phyloP scores from a whole-genome alignment of 1,140 invertebrate genomes.

The Drosophila melanogaster region Release_6_plus_ISO1_MT NT_033779.5:14817001-14817500 shows the following conservation, averaged over 20 bases:
- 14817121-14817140: conserved; percentile 64
- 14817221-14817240: conserved; percentile 80
- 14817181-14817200: conserved; percentile 58
- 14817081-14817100: conserved; percentile 50
- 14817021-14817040: conserved; percentile 1
- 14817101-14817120: conserved; percentile 40
- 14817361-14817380: conserved; percentile 83
- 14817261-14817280: neutral
- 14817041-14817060: neutral
- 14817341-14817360: conserved; percentile 81
- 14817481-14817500: conserved; percentile 27
- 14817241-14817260: conserved; percentile 44
- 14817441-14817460: conserved; percentile 5
- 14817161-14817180: conserved; percentile 70
- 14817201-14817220: conserved; percentile 71
- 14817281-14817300: neutral
- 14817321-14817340: conserved; percentile 68
- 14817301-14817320: neutral
- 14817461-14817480: too few relatives aligned
- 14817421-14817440: neutral
- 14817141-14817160: conserved; percentile 64
- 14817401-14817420: neutral
- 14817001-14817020: conserved; percentile 35
- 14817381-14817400: conserved; percentile 73
- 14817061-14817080: neutral